These are phyloP conservation scores for Diachasmimorpha longicaudata DNA, from an alignment of 1,140 invertebrate species.

Conservation along the genomic window DNA sequence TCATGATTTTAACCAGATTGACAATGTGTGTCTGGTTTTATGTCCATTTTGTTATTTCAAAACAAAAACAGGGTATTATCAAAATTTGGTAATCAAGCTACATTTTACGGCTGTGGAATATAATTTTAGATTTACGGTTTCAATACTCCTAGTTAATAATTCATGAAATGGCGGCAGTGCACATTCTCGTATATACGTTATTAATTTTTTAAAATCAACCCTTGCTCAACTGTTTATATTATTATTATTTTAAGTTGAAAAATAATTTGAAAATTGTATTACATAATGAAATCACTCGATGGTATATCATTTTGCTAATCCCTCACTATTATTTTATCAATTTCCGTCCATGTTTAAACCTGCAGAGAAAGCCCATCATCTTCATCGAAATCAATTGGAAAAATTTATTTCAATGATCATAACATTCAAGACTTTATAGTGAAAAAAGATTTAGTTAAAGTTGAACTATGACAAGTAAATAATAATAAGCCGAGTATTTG, in stretches of 20 bases:
- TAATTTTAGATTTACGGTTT: background rate
- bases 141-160: conserved; percentile 45
- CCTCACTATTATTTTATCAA: background rate
- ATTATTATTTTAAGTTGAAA: background rate
- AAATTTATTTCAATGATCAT: background rate
- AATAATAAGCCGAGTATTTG: background rate
- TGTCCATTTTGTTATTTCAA: background rate
- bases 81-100: background rate
- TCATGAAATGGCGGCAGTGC: conserved; percentile 54
- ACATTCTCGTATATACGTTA: conserved; percentile 39
- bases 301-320: background rate
- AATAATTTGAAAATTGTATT: background rate
- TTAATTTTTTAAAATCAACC: background rate
- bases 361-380: background rate
- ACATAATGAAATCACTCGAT: background rate
- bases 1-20: conserved; percentile 16
- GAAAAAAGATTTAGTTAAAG: background rate
- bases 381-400: background rate
- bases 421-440: background rate
- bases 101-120: background rate
- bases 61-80: no score
- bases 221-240: conserved; percentile 1
- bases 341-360: background rate
- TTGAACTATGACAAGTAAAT: background rate
- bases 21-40: conserved; percentile 23